Percentiles rank a stretch among this genome's conserved stretches.
These are phyloP conservation scores for Ormyrus nitidulus DNA, from an alignment of 2,888 invertebrate genomes.

Conservation along the genomic window DNA sequence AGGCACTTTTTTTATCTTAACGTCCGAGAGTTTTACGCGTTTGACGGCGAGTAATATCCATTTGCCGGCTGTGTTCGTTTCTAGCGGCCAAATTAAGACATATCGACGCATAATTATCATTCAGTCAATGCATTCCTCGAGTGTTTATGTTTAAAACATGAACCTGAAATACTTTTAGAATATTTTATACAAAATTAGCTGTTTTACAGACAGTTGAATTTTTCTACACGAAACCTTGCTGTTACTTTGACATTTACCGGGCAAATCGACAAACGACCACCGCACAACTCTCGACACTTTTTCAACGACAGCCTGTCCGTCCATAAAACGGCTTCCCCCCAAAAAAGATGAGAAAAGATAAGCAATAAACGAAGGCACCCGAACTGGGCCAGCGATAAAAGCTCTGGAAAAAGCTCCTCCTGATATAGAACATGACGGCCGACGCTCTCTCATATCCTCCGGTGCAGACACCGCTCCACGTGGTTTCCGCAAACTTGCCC, in stretches of 20 bases:
- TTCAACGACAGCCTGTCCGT: neutral
- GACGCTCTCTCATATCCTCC: neutral
- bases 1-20: neutral
- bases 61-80: too few species aligned
- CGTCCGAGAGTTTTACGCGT: too few species aligned
- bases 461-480: slow-evolving; percentile 14
- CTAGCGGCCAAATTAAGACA: too few species aligned
- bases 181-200: too few species aligned
- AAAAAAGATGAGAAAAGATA: neutral
- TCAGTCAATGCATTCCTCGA: too few species aligned
- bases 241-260: neutral
- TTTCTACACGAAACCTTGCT: neutral
- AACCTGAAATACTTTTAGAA: too few species aligned
- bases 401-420: neutral
- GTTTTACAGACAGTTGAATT: neutral
- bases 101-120: too few species aligned
- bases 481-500: slow-evolving; percentile 56
- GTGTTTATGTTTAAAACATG: too few species aligned
- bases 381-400: slow-evolving; percentile 34
- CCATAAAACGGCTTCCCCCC: neutral
- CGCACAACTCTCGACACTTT: neutral
- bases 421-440: neutral
- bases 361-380: neutral
- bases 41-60: too few species aligned
- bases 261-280: neutral